Conservation (phyloP, 2,113 vertebrate genomes). For the Morone chrysops region DNA sequence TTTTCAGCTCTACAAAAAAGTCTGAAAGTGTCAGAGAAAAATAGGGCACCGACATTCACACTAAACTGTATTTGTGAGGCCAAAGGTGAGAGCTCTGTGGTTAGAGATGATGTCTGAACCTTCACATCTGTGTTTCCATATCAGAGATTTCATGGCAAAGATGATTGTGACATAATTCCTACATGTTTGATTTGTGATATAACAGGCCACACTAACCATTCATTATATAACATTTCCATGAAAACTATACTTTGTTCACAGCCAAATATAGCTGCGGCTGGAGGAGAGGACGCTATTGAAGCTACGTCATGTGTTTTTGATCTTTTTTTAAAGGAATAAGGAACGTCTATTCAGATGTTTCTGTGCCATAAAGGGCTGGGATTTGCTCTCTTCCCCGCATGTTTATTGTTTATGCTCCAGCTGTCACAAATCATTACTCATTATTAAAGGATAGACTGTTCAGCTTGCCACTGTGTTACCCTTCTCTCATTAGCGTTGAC, state of each 20-base stretch:
- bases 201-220: background rate
- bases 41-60: background rate
- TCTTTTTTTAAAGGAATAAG: constrained; percentile 23
- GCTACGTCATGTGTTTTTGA: constrained; percentile 1
- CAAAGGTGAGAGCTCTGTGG: constrained; percentile 49
- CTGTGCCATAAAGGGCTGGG: background rate
- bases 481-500: constrained; percentile 59
- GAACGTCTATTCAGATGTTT: constrained; percentile 9
- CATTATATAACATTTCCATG: background rate
- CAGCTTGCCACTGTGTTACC: constrained; percentile 6
- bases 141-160: background rate
- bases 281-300: background rate
- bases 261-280: constrained; percentile 15
- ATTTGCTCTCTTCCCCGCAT: background rate
- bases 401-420: constrained; percentile 40
- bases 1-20: constrained; percentile 3
- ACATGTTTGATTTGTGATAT: background rate
- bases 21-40: constrained; percentile 33
- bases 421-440: constrained; percentile 43
- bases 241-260: background rate
- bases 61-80: background rate
- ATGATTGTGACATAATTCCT: background rate
- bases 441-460: constrained; percentile 32
- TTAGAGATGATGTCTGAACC: background rate
- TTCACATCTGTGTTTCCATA: background rate